These are phyloP conservation scores for Suillia variegata DNA, from an alignment of 2,888 invertebrate genomes.

Conservation along the genomic window DNA sequence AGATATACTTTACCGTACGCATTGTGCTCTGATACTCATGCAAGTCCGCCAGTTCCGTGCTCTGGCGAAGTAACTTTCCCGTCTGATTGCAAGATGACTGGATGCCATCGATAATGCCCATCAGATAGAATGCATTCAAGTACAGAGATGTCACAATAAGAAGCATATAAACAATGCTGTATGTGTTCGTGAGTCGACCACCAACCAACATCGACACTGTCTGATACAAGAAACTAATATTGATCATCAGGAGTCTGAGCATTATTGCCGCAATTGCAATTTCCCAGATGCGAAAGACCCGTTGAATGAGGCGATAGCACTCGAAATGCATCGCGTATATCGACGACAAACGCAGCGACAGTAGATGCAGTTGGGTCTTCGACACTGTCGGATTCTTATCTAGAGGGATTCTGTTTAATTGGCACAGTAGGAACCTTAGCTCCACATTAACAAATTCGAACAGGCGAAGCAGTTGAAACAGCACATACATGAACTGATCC, in stretches of 20 bases:
- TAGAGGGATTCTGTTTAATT: too few species aligned
- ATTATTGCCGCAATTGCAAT: neutral
- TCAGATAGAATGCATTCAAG: too few species aligned
- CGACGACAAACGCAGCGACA: too few species aligned
- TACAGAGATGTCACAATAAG: too few species aligned
- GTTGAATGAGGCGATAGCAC: neutral
- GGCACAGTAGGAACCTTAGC: too few species aligned
- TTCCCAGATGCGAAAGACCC: neutral
- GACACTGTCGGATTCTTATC: too few species aligned
- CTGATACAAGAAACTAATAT: conserved; percentile 16
- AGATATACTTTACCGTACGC: conserved; percentile 17
- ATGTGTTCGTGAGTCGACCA: neutral
- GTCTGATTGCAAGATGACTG: neutral
- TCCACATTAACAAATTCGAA: too few species aligned
- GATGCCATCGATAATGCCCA: neutral
- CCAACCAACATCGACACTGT: neutral
- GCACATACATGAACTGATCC: too few species aligned
- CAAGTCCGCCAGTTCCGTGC: too few species aligned
- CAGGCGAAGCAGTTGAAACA: too few species aligned
- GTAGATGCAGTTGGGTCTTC: too few species aligned
- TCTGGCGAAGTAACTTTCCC: neutral
- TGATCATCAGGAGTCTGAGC: conserved; percentile 13
- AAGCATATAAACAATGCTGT: neutral
- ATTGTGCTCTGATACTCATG: neutral
- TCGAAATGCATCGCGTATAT: too few species aligned